Evolutionary conservation across 2,113 vertebrate species (phyloP).

Genomic region (Mugil cephalus): DNA sequence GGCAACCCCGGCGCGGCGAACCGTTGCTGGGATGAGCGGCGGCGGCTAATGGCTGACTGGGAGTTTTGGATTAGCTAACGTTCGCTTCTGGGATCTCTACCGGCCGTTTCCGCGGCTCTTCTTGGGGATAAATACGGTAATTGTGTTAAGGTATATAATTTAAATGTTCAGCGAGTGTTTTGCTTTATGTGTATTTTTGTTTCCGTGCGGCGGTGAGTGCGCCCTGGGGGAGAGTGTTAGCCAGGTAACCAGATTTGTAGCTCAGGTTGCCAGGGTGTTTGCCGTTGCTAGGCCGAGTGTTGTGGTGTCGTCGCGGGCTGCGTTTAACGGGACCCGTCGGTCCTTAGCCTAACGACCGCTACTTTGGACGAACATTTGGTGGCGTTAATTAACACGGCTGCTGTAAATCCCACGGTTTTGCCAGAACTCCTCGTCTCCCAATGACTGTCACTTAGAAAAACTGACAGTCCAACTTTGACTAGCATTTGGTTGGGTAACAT

Average conservation of each 20-base stretch:
- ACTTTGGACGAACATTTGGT: background rate
- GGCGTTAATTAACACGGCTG: background rate
- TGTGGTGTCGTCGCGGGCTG: conserved; percentile 36
- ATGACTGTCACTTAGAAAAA: conserved; percentile 1
- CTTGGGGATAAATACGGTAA: too few species aligned
- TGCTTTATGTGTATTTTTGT: background rate
- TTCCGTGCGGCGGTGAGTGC: background rate
- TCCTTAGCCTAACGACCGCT: conserved; percentile 1
- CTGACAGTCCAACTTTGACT: background rate
- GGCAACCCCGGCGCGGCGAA: conserved; percentile 48
- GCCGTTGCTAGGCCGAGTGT: conserved; percentile 80
- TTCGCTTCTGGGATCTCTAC: background rate
- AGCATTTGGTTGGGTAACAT: background rate
- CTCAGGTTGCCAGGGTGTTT: conserved; percentile 76
- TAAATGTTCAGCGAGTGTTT: too few species aligned
- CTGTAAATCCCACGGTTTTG: background rate
- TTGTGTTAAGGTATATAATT: too few species aligned
- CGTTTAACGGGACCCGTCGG: background rate
- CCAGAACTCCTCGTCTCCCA: background rate
- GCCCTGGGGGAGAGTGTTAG: conserved; percentile 35
- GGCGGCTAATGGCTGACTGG: conserved; percentile 68
- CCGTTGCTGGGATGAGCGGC: conserved; percentile 33
- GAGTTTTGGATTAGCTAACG: conserved; percentile 33
- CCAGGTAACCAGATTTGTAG: conserved; percentile 54
- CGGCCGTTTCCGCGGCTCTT: background rate